Conservation (phyloP, 1,140 invertebrate species). For the Sarcophaga bullata region DNA sequence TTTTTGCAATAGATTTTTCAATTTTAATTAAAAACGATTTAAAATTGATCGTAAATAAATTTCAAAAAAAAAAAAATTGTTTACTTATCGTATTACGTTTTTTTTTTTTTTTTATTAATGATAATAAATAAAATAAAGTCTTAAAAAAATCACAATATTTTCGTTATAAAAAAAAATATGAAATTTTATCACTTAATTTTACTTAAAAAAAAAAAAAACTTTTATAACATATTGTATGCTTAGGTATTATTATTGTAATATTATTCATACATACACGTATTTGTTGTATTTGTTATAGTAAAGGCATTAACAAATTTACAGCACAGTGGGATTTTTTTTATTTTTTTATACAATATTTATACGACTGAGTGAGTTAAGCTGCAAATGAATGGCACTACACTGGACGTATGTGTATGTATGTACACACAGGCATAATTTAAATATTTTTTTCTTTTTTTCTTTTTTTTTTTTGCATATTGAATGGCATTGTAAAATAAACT, state of each 20-base stretch:
- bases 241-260: not conserved
- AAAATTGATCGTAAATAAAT: no score
- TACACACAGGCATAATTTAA: not conserved
- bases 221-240: not conserved
- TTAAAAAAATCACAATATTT: not conserved
- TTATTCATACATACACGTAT: no score
- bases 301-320: constrained; percentile 23
- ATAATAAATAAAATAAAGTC: not conserved
- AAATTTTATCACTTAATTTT: not conserved
- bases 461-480: no score
- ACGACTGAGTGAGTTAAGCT: not conserved
- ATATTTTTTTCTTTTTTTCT: no score
- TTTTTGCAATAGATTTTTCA: no score
- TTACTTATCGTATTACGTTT: no score
- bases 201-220: not conserved
- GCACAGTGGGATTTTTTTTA: not conserved
- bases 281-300: not conserved
- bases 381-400: not conserved
- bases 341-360: not conserved
- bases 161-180: not conserved
- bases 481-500: not conserved
- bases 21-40: no score
- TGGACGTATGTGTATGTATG: no score
- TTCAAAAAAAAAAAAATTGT: no score
- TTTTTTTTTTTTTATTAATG: no score